Conservation (phyloP, 2,797 vertebrate genomes). For the Urosaurus nigricauda region DNA sequence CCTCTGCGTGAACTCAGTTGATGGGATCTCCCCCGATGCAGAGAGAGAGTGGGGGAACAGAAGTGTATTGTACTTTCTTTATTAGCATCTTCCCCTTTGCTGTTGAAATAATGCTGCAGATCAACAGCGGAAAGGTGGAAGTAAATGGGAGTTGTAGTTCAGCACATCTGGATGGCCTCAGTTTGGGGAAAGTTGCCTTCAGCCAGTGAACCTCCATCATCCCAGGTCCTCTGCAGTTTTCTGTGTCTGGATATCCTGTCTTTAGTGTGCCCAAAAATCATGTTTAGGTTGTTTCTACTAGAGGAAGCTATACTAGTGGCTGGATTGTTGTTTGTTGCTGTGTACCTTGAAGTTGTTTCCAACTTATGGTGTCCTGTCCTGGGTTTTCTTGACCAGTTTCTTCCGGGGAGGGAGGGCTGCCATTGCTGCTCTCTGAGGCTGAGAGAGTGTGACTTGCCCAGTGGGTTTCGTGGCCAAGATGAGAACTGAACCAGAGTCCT, state of each 20-base stretch:
- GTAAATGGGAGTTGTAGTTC: neutral
- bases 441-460: too few relatives aligned
- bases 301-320: too few relatives aligned
- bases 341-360: too few relatives aligned
- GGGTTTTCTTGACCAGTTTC: too few relatives aligned
- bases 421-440: too few relatives aligned
- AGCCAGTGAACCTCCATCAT: neutral
- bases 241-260: neutral
- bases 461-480: too few relatives aligned
- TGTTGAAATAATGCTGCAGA: neutral
- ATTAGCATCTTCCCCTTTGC: neutral
- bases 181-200: neutral
- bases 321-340: too few relatives aligned
- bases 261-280: neutral
- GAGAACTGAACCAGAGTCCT: neutral
- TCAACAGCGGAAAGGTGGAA: neutral
- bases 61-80: neutral
- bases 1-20: neutral
- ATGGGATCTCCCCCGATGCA: neutral
- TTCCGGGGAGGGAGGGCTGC: too few relatives aligned
- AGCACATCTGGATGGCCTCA: neutral
- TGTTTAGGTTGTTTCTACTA: neutral
- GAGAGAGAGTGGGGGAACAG: neutral
- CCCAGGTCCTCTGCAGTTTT: neutral
- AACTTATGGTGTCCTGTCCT: too few relatives aligned